Evolutionary conservation across 2,797 vertebrate genomes (phyloP).

Genomic region (Gallirallus australis): DNA sequence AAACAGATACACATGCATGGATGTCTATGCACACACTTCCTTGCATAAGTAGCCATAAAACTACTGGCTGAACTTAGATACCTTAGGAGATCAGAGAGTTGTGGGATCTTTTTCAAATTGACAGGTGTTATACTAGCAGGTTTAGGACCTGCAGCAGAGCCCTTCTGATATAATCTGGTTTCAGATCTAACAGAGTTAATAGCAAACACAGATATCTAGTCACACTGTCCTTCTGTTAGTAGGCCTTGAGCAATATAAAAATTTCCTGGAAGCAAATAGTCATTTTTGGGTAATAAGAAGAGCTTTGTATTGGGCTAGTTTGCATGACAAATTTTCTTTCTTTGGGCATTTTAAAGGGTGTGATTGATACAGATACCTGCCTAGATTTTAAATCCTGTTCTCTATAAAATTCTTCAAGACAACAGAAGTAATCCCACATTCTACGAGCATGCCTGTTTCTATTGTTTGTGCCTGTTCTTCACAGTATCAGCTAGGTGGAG

Average conservation of each 20-base stretch:
- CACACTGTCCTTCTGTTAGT: neutral
- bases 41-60: neutral
- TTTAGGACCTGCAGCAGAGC: neutral
- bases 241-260: neutral
- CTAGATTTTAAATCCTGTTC: neutral
- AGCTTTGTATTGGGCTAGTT: neutral
- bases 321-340: neutral
- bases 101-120: neutral
- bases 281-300: neutral
- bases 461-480: neutral
- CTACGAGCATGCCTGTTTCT: neutral
- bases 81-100: neutral
- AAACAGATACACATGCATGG: fast-evolving
- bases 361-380: neutral
- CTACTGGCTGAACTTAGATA: neutral
- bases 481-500: fast-evolving
- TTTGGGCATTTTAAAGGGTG: neutral
- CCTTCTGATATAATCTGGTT: neutral
- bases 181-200: neutral
- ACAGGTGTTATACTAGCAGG: neutral
- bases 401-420: neutral
- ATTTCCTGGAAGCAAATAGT: neutral
- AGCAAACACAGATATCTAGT: neutral
- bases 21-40: neutral
- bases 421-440: neutral